Base-by-base conservation (phyloP, 2,888 invertebrate species). In the Anaspis maculata region DNA sequence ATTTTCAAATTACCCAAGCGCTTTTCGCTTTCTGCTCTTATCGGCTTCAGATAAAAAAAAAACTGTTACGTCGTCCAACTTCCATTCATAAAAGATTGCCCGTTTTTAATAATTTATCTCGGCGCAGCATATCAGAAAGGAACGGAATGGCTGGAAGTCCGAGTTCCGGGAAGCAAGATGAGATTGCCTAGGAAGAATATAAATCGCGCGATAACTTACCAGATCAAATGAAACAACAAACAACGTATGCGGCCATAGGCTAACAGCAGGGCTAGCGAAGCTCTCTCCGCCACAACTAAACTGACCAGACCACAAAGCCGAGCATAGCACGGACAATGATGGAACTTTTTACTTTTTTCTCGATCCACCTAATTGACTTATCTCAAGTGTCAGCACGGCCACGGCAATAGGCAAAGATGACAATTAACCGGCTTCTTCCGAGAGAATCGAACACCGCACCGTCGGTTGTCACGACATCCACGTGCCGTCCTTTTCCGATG, bases 401-500 rank as follows among this genome's bases (percentile, higher is more conserved):
- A 36, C 38, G 39, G 44, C 42, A 49, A 51, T 48, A 50, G 50
- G 42, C 51, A n/a, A 44, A 56, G 53, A 56, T 56, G 56, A 57
- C 58, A 57, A 60, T 59, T 59, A 59, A 55, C 48, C 46, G 46
- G 48, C 50, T 54, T 39, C 51, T 53, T 48, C 50, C 41, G 39
- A 23, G 29, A 19, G 25, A 13, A 16, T 19, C n/a, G 25, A 16
- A 29, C 27, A 19, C 19, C 19, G 19, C 19, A 19, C 39, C 37
- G 37, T 42, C 34, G 27, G 27, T 34, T 37, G 35, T 37, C 32
- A 26, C 33, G 13, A n/a, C n/a, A n/a, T n/a, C n/a, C n/a, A n/a
- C n/a, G n/a, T n/a, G n/a, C n/a, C n/a, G n/a, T n/a, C n/a, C n/a
- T n/a, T n/a, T n/a, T n/a, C n/a, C n/a, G n/a, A n/a, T n/a, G n/a